Conservation (phyloP, 2,113 vertebrate genomes). For the Pachypanchax playfairii region DNA sequence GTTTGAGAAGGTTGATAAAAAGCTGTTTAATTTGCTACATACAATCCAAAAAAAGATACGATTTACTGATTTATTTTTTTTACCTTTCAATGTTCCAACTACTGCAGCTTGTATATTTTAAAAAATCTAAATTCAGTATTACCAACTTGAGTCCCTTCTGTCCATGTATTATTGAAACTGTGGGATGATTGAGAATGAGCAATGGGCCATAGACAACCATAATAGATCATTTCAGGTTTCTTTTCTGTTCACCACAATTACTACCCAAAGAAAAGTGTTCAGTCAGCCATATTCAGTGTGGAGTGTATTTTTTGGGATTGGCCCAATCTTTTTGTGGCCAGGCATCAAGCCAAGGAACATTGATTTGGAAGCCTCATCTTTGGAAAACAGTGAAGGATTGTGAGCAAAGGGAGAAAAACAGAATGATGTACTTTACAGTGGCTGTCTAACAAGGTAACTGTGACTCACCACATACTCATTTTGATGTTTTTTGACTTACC, state of each 20-base stretch:
- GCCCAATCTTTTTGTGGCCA: slow-evolving; percentile 49
- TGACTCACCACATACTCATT: slow-evolving; percentile 39
- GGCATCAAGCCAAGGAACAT: slow-evolving; percentile 30
- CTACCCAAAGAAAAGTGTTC: slow-evolving; percentile 48
- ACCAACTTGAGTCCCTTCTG: slow-evolving; percentile 11
- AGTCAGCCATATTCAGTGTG: slow-evolving; percentile 33
- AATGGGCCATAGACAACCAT: slow-evolving; percentile 31
- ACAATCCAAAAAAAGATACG: background rate
- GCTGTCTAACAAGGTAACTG: slow-evolving; percentile 32
- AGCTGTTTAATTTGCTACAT: background rate
- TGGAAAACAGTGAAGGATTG: slow-evolving; percentile 49
- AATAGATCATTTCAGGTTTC: slow-evolving; percentile 54
- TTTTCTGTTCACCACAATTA: slow-evolving; percentile 47
- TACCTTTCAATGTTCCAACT: background rate
- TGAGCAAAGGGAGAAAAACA: slow-evolving; percentile 53
- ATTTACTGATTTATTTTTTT: background rate
- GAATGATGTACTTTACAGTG: slow-evolving; percentile 43
- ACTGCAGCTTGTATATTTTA: background rate
- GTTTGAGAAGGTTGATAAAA: background rate
- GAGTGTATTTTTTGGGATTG: slow-evolving; percentile 48
- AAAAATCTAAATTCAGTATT: slow-evolving; percentile 36
- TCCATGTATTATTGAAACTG: slow-evolving; percentile 36
- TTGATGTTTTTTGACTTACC: slow-evolving; percentile 30
- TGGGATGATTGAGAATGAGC: slow-evolving; percentile 41
- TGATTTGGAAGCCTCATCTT: slow-evolving; percentile 42